Percentiles rank a stretch among this genome's conserved stretches.
These are phyloP conservation scores for Cetoscarus ocellatus DNA, from an alignment of 2,797 vertebrate species.

Conservation along the genomic window DNA sequence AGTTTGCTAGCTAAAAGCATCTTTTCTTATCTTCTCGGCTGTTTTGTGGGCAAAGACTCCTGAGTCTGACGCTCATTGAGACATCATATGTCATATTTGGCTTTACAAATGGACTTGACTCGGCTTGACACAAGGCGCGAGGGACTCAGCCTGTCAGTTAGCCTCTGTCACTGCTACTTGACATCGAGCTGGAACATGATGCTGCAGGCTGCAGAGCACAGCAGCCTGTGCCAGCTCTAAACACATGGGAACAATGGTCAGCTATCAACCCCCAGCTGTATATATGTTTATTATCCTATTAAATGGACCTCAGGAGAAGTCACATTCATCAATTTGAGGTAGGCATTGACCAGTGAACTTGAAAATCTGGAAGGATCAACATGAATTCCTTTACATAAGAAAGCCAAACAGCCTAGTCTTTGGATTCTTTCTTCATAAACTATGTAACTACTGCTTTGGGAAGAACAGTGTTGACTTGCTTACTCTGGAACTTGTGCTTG, in stretches of 20 bases:
- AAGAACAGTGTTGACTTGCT: constrained; percentile 41
- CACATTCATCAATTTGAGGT: background rate
- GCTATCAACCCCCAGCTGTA: no score
- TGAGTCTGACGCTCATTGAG: constrained; percentile 28
- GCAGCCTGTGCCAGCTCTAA: constrained; percentile 3
- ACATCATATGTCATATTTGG: constrained; percentile 19
- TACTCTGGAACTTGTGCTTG: constrained; percentile 10
- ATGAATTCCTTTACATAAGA: background rate
- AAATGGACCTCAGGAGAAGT: background rate
- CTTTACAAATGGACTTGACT: constrained; percentile 48
- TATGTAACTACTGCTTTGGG: constrained; percentile 49
- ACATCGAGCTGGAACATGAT: constrained; percentile 40
- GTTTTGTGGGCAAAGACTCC: background rate
- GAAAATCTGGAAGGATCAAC: background rate
- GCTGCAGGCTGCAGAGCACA: constrained; percentile 29
- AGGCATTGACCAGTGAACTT: constrained; percentile 2
- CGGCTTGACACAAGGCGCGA: constrained; percentile 37
- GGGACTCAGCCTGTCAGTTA: constrained; percentile 50
- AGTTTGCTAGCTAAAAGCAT: background rate
- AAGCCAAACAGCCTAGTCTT: background rate
- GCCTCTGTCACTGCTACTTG: constrained; percentile 53
- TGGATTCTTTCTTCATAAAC: constrained; percentile 32
- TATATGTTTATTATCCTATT: no score
- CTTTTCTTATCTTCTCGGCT: constrained; percentile 9
- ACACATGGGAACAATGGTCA: background rate